Percentiles rank a stretch among this genome's conserved stretches.
Conservation (phyloP, 2,113 vertebrate genomes). For the Carollia perspicillata region DNA sequence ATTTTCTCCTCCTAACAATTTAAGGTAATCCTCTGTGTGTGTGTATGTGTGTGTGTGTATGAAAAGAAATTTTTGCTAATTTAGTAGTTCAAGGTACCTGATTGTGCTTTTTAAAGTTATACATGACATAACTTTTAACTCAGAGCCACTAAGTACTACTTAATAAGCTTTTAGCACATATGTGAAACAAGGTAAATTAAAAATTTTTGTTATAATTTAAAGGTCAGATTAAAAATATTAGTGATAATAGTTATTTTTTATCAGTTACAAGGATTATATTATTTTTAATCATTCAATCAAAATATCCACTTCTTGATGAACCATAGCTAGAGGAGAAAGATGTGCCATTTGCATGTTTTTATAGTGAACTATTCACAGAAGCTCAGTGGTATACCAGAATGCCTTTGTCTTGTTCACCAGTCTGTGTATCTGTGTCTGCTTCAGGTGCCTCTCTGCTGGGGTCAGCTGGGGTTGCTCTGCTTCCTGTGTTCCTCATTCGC, state of each 20-base stretch:
- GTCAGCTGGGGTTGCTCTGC: not conserved
- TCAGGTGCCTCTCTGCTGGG: not conserved
- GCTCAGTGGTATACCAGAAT: not conserved
- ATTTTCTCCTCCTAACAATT: not conserved
- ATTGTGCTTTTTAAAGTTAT: not conserved
- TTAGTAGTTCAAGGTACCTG: not conserved
- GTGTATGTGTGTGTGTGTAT: not conserved
- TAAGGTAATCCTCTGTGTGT: not conserved
- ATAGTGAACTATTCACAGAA: not conserved
- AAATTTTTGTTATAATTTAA: not conserved
- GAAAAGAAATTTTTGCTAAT: not conserved
- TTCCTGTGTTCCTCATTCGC: not conserved
- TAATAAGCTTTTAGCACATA: not conserved
- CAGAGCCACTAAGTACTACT: not conserved
- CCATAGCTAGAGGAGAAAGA: not conserved
- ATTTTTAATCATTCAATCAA: not conserved
- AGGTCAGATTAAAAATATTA: conserved; percentile 1
- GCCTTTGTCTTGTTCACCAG: not conserved
- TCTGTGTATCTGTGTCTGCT: not conserved
- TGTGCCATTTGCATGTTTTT: not conserved
- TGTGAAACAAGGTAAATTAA: not conserved
- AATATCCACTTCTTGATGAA: not conserved
- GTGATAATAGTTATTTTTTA: not conserved
- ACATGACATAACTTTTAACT: not conserved
- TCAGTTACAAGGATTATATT: not conserved